phyloP scores from a whole-genome alignment of 2,113 vertebrate genomes.

The Himantopus leucocephalus region DNA sequence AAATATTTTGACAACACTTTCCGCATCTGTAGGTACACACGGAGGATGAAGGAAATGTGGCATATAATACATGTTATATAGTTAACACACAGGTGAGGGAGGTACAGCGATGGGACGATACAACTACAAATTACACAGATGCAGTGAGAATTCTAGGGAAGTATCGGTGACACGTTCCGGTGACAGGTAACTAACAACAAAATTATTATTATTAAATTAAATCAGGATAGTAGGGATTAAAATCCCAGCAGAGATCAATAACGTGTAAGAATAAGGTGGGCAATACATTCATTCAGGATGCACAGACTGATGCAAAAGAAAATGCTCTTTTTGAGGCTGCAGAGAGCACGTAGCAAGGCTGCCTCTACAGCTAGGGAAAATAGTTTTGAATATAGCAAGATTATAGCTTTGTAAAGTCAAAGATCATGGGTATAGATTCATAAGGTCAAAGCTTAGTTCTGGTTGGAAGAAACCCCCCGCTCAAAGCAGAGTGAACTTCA shows the following conservation, averaged over 20 bases:
- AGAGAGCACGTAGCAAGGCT: fast-evolving
- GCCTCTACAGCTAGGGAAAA: neutral
- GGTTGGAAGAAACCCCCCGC: neutral
- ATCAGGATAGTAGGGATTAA: neutral
- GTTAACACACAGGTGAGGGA: neutral
- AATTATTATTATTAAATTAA: neutral
- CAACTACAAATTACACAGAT: neutral
- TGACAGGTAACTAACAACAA: neutral
- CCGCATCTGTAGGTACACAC: neutral
- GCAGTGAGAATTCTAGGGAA: neutral
- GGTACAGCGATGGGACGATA: fast-evolving
- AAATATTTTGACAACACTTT: neutral
- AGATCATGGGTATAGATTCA: fast-evolving
- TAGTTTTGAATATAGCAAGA: neutral
- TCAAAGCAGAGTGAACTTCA: neutral
- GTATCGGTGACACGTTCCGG: neutral
- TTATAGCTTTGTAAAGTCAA: neutral
- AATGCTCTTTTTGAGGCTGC: neutral
- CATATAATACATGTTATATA: neutral
- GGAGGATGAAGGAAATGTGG: neutral
- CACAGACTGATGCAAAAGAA: neutral
- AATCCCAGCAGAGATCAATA: neutral
- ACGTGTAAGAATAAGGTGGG: neutral
- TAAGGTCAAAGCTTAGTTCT: neutral
- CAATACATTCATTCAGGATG: neutral